A percentile compares a stretch with the other conserved stretches of the same genome.
These are phyloP conservation scores for Papilio xuthus DNA, from an alignment of 1,140 invertebrate genomes.

Conservation along the genomic window DNA sequence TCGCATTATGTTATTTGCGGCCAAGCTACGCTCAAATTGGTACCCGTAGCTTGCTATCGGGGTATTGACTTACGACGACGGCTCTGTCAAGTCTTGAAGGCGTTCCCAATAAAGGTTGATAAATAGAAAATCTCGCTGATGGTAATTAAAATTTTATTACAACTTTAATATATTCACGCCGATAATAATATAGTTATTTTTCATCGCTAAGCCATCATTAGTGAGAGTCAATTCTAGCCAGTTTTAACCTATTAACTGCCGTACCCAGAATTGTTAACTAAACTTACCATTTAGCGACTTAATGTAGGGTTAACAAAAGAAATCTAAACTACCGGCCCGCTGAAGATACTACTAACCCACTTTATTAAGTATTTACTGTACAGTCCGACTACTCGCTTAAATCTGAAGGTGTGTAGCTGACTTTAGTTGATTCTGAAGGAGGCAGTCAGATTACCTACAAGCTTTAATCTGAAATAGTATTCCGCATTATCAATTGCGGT, in stretches of 20 bases:
- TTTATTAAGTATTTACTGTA: too few relatives aligned
- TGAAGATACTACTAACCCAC: too few relatives aligned
- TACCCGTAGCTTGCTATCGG: slow-evolving; percentile 39
- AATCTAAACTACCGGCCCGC: too few relatives aligned
- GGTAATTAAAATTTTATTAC: slow-evolving; percentile 31
- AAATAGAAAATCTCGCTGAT: slow-evolving; percentile 28
- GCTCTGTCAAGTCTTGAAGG: slow-evolving; percentile 38
- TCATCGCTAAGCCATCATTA: background rate
- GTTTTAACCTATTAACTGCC: too few relatives aligned
- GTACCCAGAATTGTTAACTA: too few relatives aligned
- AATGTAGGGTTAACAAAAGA: too few relatives aligned
- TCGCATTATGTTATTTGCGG: slow-evolving; percentile 57
- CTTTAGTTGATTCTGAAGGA: too few relatives aligned
- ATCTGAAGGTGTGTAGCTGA: too few relatives aligned
- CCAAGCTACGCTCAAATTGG: slow-evolving; percentile 45
- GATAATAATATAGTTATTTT: background rate
- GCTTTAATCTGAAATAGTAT: background rate
- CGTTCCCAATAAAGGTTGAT: slow-evolving; percentile 42
- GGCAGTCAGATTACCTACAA: background rate
- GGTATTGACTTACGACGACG: slow-evolving; percentile 42
- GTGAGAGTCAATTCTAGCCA: background rate
- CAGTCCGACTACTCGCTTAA: too few relatives aligned
- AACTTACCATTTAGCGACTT: too few relatives aligned
- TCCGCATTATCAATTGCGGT: background rate
- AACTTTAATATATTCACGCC: background rate